Evolutionary conservation across 2,113 vertebrate genomes (phyloP).

Genomic region (Alectura lathami): DNA sequence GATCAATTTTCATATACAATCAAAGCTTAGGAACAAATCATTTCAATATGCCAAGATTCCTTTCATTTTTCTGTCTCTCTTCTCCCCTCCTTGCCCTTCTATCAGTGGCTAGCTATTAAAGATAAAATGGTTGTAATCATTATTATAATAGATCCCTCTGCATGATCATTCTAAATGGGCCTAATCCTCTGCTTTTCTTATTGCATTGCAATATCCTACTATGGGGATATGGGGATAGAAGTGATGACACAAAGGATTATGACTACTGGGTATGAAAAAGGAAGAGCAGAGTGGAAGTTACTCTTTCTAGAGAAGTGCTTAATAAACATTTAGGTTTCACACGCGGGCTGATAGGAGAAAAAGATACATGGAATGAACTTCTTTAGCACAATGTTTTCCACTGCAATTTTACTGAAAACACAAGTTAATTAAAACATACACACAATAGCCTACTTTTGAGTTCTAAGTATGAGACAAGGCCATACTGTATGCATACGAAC

Average conservation of each 20-base stretch:
- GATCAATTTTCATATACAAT: conserved; percentile 23
- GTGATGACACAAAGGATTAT: conserved; percentile 6
- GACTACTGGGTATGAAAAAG: neutral
- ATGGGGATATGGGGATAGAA: neutral
- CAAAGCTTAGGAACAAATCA: neutral
- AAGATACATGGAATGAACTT: neutral
- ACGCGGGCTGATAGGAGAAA: neutral
- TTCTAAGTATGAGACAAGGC: conserved; percentile 45
- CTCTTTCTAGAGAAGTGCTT: neutral
- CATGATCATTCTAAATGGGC: conserved; percentile 28
- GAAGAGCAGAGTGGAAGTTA: conserved; percentile 30
- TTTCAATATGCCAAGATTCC: conserved; percentile 2
- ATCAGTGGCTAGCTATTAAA: conserved; percentile 29
- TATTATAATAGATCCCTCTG: conserved; percentile 16
- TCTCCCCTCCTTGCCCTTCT: neutral
- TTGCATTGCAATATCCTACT: conserved; percentile 12
- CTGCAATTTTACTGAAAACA: conserved; percentile 25
- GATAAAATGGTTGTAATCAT: conserved; percentile 34
- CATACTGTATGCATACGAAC: conserved; percentile 37
- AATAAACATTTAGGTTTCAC: conserved; percentile 20
- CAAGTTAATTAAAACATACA: conserved; percentile 39
- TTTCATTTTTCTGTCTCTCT: neutral
- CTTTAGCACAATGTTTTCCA: neutral
- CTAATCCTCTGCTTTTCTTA: conserved; percentile 31
- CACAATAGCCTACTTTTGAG: conserved; percentile 4